A percentile compares a stretch with the other conserved stretches of the same genome.
Evolutionary conservation across 2,113 vertebrate genomes (phyloP).

Genomic region (Nannobrachium achirus): DNA sequence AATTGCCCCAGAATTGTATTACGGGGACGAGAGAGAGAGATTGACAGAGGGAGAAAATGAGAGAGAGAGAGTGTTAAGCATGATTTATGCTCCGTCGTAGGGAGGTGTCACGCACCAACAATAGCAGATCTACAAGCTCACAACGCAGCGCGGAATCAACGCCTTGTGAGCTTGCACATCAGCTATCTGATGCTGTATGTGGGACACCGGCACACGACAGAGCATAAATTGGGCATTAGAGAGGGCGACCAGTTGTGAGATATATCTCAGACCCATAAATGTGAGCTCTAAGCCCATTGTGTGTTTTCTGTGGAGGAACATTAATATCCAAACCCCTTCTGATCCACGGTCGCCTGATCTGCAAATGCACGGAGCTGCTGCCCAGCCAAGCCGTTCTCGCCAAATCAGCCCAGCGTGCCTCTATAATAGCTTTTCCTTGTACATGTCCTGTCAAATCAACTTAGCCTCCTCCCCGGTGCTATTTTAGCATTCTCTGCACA

Average conservation of each 20-base stretch:
- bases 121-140: too few species aligned
- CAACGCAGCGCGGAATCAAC: too few species aligned
- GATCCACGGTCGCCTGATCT: constrained; percentile 55
- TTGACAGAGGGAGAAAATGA: not conserved
- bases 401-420: constrained; percentile 54
- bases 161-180: too few species aligned
- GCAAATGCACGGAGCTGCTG: constrained; percentile 62
- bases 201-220: too few species aligned
- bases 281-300: constrained; percentile 40
- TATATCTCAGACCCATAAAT: constrained; percentile 13
- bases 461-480: constrained; percentile 59
- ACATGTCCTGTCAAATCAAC: constrained; percentile 75
- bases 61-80: not conserved
- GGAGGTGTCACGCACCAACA: too few species aligned
- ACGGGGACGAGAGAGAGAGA: constrained; percentile 6
- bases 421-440: constrained; percentile 77
- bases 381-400: constrained; percentile 54
- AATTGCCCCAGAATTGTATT: constrained; percentile 16
- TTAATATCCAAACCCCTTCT: constrained; percentile 42
- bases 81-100: too few species aligned
- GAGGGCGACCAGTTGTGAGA: too few species aligned
- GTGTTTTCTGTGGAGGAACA: constrained; percentile 39
- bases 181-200: too few species aligned
- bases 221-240: too few species aligned
- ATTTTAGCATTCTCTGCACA: constrained; percentile 63